phyloP scores from a whole-genome alignment of 2,797 vertebrate species.

The Alectoris magna region DNA sequence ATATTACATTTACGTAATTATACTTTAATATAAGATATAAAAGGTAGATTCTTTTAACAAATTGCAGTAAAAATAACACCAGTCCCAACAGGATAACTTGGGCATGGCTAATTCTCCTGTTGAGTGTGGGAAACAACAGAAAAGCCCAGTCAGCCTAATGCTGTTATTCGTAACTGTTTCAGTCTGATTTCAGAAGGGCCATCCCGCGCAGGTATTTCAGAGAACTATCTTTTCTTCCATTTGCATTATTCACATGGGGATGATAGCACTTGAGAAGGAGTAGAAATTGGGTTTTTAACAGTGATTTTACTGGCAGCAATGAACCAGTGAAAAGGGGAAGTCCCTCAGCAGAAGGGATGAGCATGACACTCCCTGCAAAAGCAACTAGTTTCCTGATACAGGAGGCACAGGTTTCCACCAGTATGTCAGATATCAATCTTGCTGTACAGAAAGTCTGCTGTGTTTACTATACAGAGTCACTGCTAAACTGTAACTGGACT shows the following conservation, averaged over 20 bases:
- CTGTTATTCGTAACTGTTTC: neutral
- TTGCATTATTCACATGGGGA: neutral
- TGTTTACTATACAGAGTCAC: conserved; percentile 72
- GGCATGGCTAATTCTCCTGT: neutral
- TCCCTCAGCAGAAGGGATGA: neutral
- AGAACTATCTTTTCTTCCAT: neutral
- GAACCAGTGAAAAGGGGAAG: neutral
- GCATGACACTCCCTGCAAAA: neutral
- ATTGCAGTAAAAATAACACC: neutral
- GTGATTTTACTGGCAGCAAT: neutral
- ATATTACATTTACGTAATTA: neutral
- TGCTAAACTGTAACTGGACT: conserved; percentile 43
- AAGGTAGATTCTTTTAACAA: neutral
- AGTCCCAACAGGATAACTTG: fast-evolving
- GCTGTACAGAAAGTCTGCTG: conserved; percentile 38
- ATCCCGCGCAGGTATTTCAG: fast-evolving
- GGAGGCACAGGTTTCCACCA: conserved; percentile 29
- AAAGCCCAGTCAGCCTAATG: neutral
- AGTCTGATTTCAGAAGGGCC: neutral
- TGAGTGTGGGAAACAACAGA: neutral
- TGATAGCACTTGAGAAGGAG: neutral
- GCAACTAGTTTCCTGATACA: conserved; percentile 24
- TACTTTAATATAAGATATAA: neutral
- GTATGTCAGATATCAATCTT: conserved; percentile 47
- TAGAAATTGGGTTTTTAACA: neutral